A percentile compares a stretch with the other conserved stretches of the same genome.
phyloP scores from a whole-genome alignment of 2,113 vertebrate species.

The Chaetops frenatus region DNA sequence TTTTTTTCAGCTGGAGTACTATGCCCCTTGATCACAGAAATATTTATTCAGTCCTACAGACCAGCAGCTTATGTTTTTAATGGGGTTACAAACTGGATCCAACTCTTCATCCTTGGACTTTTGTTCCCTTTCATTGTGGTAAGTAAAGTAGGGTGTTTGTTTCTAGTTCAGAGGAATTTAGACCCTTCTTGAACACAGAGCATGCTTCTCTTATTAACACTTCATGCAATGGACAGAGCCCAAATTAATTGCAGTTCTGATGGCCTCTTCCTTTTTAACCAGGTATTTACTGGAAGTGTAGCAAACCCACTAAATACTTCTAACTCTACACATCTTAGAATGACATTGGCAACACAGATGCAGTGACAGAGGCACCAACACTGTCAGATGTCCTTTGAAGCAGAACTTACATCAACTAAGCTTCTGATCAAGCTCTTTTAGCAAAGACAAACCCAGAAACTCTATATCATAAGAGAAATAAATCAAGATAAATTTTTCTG shows the following conservation, averaged over 20 bases:
- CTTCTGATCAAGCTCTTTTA: background rate
- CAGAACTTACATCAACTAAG: background rate
- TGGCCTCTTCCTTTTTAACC: background rate
- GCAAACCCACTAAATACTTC: background rate
- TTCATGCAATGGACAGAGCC: background rate
- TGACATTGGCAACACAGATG: background rate
- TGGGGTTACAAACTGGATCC: constrained; percentile 69
- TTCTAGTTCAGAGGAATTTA: background rate
- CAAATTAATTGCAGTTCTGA: background rate
- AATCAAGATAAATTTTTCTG: background rate
- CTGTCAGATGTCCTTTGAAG: background rate
- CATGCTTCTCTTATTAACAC: background rate
- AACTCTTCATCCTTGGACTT: constrained; percentile 77
- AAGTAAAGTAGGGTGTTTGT: background rate
- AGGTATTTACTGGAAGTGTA: background rate
- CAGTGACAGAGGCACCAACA: background rate
- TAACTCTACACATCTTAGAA: background rate
- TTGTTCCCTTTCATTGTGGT: constrained; percentile 80
- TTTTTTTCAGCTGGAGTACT: constrained; percentile 65
- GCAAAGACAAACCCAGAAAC: background rate
- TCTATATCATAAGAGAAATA: background rate
- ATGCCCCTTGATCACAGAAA: constrained; percentile 69
- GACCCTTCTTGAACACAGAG: background rate
- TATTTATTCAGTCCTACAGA: constrained; percentile 78
- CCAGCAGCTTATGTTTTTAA: constrained; percentile 70